Conservation (phyloP, 2,113 vertebrate species). For the Malurus alboscapulatus region DNA sequence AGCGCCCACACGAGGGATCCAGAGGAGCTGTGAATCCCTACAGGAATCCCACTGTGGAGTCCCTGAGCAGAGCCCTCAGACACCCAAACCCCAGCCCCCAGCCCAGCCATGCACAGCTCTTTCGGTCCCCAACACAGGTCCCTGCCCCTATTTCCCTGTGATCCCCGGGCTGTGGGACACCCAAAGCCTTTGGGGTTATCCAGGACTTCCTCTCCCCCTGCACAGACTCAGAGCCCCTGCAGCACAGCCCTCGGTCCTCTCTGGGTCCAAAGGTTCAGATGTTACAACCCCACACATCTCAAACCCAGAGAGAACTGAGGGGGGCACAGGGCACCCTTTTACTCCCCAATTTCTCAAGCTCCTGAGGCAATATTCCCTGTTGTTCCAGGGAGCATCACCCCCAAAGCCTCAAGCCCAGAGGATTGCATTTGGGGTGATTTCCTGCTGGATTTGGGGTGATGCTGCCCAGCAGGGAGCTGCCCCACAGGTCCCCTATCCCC, state of each 20-base stretch:
- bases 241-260: neutral
- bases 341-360: neutral
- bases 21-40: neutral
- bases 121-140: fast-evolving
- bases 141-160: neutral
- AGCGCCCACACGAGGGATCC: neutral
- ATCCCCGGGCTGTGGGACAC: neutral
- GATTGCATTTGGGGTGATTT: no score
- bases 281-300: neutral
- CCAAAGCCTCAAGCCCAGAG: neutral
- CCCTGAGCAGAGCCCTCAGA: neutral
- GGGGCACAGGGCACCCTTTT: neutral
- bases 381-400: neutral
- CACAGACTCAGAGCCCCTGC: no score
- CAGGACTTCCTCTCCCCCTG: neutral
- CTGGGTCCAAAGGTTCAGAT: no score
- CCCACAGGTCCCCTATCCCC: neutral
- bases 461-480: neutral
- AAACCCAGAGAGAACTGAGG: neutral
- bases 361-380: neutral
- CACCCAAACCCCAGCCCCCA: neutral
- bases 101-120: neutral
- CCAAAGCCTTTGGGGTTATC: neutral
- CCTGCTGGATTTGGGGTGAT: neutral
- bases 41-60: fast-evolving